phyloP scores from a whole-genome alignment of 2,113 vertebrate species.

The Hirundichthys speculiger region DNA sequence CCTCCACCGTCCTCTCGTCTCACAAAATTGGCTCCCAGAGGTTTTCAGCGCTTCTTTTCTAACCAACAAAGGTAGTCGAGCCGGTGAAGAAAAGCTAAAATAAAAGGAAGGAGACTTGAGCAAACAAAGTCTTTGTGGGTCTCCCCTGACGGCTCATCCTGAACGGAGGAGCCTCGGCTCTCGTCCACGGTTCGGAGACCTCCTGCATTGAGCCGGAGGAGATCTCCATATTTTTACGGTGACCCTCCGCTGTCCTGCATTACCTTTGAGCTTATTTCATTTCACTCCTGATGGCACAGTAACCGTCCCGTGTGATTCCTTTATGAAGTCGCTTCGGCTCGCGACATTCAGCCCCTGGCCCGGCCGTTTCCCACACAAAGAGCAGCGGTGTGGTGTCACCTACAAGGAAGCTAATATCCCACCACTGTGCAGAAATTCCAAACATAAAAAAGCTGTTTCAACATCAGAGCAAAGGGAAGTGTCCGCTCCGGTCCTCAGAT shows the following conservation, averaged over 20 bases:
- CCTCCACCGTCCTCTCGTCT: constrained; percentile 33
- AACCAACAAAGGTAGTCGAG: constrained; percentile 34
- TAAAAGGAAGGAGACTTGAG: constrained; percentile 21
- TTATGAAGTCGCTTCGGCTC: constrained; percentile 61
- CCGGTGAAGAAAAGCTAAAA: constrained; percentile 21
- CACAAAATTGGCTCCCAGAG: constrained; percentile 65
- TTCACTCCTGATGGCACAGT: constrained; percentile 63
- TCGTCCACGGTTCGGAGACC: constrained; percentile 23
- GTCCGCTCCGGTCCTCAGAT: neutral
- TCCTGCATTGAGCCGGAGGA: too few species aligned
- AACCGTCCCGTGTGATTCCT: constrained; percentile 62
- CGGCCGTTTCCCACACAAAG: constrained; percentile 49
- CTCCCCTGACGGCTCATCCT: constrained; percentile 13
- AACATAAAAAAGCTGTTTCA: constrained; percentile 26
- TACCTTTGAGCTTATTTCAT: constrained; percentile 68
- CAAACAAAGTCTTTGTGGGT: constrained; percentile 42
- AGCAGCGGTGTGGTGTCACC: too few species aligned
- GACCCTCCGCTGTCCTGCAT: constrained; percentile 62
- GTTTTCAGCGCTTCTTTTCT: constrained; percentile 37
- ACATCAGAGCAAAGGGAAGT: constrained; percentile 38
- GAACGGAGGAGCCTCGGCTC: constrained; percentile 37
- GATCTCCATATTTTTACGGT: constrained; percentile 64
- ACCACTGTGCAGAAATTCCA: constrained; percentile 42
- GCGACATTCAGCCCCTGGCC: constrained; percentile 53
- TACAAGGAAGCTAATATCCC: too few species aligned